These are phyloP conservation scores for Neotoma lepida DNA, from an alignment of 2,113 vertebrate genomes.

Conservation along the genomic window DNA sequence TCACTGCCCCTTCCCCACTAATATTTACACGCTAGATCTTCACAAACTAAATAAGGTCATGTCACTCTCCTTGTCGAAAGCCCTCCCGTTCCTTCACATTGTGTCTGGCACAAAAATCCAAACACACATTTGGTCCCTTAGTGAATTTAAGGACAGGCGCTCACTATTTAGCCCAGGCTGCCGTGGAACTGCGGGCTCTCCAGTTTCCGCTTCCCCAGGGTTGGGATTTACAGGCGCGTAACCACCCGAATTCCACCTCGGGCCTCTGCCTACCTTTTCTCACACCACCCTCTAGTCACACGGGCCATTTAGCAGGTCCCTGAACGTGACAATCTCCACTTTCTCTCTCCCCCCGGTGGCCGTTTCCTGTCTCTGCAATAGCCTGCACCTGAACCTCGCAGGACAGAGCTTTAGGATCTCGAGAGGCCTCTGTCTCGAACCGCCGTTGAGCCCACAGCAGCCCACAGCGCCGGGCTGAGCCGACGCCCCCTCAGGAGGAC, in stretches of 20 bases:
- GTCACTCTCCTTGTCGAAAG: neutral
- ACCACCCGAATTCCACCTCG: neutral
- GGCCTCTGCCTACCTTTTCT: neutral
- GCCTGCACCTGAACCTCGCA: neutral
- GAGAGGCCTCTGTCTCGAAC: neutral
- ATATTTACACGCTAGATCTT: neutral
- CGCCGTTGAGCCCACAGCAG: neutral
- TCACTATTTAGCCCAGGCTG: neutral
- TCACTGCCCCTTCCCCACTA: neutral
- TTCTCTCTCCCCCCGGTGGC: neutral
- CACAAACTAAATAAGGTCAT: neutral
- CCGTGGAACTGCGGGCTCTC: neutral
- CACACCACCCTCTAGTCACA: neutral
- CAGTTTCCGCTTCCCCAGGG: neutral
- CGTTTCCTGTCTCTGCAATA: neutral
- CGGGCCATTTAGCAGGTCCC: neutral
- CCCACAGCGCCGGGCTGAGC: neutral
- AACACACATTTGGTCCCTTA: neutral
- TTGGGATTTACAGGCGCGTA: neutral
- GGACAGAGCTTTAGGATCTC: neutral
- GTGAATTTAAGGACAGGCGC: neutral
- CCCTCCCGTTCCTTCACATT: neutral
- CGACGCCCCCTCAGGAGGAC: neutral
- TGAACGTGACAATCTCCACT: neutral
- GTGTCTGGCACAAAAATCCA: slow-evolving; percentile 6